phyloP scores from a whole-genome alignment of 2,113 vertebrate species.

The Cryptomyrus ogoouensis region DNA sequence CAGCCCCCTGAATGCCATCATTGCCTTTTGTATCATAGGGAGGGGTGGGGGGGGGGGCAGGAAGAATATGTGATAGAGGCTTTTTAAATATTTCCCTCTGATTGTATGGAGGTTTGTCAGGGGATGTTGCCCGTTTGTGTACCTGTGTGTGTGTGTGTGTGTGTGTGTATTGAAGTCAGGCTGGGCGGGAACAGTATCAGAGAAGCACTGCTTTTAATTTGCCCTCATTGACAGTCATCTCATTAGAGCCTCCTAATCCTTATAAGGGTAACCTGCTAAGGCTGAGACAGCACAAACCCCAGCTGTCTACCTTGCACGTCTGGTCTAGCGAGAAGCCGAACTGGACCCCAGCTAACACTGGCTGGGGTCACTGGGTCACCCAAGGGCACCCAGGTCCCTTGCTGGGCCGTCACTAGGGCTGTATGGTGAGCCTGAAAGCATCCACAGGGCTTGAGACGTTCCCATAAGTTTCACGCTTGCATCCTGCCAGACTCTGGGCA shows the following conservation, averaged over 20 bases:
- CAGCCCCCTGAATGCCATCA: constrained; percentile 40
- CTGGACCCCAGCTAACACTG: neutral
- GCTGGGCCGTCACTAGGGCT: neutral
- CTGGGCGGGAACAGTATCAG: neutral
- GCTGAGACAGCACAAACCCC: constrained; percentile 7
- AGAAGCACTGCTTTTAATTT: neutral
- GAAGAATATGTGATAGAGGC: neutral
- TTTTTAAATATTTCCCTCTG: neutral
- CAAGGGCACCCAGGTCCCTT: neutral
- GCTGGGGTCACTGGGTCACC: neutral
- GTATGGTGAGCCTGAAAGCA: neutral
- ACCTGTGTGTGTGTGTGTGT: neutral
- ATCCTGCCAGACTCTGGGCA: neutral
- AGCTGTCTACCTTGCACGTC: neutral
- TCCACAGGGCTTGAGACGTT: neutral
- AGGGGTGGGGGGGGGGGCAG: neutral
- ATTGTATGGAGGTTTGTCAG: neutral
- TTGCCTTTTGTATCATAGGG: constrained; percentile 16
- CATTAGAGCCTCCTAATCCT: constrained; percentile 6
- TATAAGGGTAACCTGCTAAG: neutral
- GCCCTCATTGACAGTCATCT: neutral
- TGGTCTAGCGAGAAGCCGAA: neutral
- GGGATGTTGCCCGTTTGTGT: neutral
- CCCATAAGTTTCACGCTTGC: neutral
- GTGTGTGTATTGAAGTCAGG: constrained; percentile 9